phyloP scores from a whole-genome alignment of 2,797 vertebrate genomes.

The Sternarchorhynchus goeldii region DNA sequence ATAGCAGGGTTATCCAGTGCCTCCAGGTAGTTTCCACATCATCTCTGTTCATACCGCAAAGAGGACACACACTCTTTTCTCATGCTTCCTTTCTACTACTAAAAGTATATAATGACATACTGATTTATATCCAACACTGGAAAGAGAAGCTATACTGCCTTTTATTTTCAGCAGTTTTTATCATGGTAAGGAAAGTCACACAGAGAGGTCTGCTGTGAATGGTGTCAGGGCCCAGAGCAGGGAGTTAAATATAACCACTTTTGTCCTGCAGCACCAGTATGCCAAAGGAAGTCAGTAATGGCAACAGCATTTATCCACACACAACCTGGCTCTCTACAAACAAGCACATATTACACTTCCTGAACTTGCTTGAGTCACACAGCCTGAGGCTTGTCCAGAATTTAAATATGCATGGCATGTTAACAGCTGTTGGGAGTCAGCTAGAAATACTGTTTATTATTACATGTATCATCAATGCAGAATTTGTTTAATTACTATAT shows the following conservation, averaged over 20 bases:
- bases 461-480: background rate
- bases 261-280: constrained; percentile 62
- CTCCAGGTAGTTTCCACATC: too few species aligned
- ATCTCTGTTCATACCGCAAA: too few species aligned
- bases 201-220: constrained; percentile 44
- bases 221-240: constrained; percentile 52
- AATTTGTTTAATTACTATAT: background rate
- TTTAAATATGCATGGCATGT: constrained; percentile 54
- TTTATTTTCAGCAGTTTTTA: constrained; percentile 41
- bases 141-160: too few species aligned
- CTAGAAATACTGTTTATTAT: constrained; percentile 55
- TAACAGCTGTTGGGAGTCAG: constrained; percentile 53
- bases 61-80: too few species aligned
- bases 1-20: too few species aligned
- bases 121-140: too few species aligned
- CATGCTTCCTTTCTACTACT: too few species aligned
- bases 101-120: too few species aligned
- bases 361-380: constrained; percentile 45
- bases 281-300: constrained; percentile 68
- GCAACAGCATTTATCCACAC: constrained; percentile 67
- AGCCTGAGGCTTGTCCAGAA: constrained; percentile 59
- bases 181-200: constrained; percentile 54
- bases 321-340: constrained; percentile 67
- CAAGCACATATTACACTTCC: constrained; percentile 62
- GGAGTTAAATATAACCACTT: constrained; percentile 68